Conservation (phyloP, 2,888 invertebrate species). For the Pogonocherus hispidulus region DNA sequence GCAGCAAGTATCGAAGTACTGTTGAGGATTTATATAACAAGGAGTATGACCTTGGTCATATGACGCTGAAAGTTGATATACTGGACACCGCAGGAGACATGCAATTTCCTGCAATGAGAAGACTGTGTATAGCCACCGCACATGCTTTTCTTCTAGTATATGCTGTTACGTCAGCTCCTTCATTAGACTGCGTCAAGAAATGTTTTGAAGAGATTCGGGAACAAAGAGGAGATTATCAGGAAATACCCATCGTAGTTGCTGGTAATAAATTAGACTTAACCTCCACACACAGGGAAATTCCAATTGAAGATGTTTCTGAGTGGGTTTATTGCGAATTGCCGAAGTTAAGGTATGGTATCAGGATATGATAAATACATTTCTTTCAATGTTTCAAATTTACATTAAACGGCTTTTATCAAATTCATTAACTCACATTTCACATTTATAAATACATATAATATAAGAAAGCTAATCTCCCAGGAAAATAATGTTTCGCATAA, state of each 20-base stretch:
- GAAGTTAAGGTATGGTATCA: conserved; percentile 76
- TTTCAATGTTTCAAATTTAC: no score
- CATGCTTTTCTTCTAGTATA: conserved; percentile 92
- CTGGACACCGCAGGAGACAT: conserved; percentile 88
- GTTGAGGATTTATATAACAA: conserved; percentile 90
- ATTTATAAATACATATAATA: no score
- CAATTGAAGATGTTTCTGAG: conserved; percentile 84
- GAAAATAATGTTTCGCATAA: no score
- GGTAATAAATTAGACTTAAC: conserved; percentile 89
- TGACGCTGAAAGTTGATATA: conserved; percentile 84
- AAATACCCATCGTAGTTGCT: conserved; percentile 88
- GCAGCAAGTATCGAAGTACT: conserved; percentile 86
- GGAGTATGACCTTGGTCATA: conserved; percentile 83
- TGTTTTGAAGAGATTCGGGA: conserved; percentile 88
- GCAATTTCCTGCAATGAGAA: conserved; percentile 92
- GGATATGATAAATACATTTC: no score
- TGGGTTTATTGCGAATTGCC: conserved; percentile 85
- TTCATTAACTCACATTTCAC: no score
- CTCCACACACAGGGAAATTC: conserved; percentile 78
- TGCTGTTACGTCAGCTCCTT: conserved; percentile 81
- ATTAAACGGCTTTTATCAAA: no score
- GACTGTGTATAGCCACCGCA: conserved; percentile 88
- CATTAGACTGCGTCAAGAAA: conserved; percentile 80
- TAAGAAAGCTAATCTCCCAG: no score
- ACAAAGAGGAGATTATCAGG: conserved; percentile 81